A percentile compares a stretch with the other conserved stretches of the same genome.
These are phyloP conservation scores for Leucopsar rothschildi DNA, from an alignment of 2,113 vertebrate genomes.

Conservation along the genomic window DNA sequence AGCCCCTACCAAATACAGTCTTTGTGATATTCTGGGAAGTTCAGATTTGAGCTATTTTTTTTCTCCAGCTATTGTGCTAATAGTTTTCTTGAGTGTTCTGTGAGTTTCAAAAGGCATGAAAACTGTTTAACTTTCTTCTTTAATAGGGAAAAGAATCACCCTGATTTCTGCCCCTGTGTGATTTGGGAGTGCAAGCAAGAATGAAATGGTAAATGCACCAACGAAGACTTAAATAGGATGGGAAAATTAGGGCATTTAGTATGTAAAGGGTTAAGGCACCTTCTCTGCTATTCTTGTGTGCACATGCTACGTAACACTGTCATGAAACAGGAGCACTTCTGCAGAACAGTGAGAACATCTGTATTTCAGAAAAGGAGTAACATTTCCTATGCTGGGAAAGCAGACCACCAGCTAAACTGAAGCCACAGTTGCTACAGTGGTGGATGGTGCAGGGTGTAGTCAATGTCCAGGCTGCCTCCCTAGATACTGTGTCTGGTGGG, in stretches of 20 bases:
- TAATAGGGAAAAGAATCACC: background rate
- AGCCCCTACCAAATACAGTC: background rate
- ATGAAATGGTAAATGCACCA: background rate
- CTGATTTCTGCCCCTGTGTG: background rate
- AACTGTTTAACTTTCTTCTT: background rate
- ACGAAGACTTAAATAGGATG: background rate
- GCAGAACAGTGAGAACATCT: background rate
- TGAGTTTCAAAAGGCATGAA: background rate
- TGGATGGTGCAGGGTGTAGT: background rate
- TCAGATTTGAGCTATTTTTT: background rate
- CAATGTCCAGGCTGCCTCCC: background rate
- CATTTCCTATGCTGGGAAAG: background rate
- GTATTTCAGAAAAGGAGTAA: background rate
- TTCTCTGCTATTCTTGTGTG: background rate
- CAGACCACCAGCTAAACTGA: background rate
- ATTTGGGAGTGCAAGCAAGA: background rate
- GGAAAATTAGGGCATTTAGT: background rate
- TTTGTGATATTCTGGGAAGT: background rate
- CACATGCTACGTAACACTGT: background rate
- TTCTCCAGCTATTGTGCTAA: constrained; percentile 1
- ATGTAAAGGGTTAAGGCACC: background rate
- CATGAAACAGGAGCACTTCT: background rate
- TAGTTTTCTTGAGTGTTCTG: background rate
- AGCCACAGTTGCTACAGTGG: background rate
- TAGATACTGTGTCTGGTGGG: background rate